These are phyloP conservation scores for Acromyrmex heyeri DNA, from an alignment of 1,140 invertebrate species.

Conservation along the genomic window DNA sequence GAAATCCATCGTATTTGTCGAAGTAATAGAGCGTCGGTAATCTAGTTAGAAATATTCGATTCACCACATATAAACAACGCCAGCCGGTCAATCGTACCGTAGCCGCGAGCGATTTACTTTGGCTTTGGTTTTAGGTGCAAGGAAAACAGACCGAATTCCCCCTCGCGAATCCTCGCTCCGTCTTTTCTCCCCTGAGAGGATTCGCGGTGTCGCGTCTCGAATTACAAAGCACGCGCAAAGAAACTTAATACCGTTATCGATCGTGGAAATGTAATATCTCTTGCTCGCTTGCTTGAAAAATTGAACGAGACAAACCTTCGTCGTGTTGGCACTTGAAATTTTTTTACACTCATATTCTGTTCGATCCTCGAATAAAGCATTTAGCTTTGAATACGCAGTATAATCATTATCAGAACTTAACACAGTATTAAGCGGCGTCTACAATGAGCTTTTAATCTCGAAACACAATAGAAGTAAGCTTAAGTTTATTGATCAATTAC, in stretches of 20 bases:
- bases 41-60: constrained; percentile 83
- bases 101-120: constrained; percentile 78
- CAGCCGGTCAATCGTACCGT: constrained; percentile 51
- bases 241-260: constrained; percentile 66
- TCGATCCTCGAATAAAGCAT: constrained; percentile 6
- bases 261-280: constrained; percentile 57
- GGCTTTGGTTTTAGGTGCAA: constrained; percentile 61
- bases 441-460: too few relatives aligned
- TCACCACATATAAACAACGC: constrained; percentile 76
- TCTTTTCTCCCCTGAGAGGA: constrained; percentile 56
- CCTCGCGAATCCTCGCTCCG: neutral
- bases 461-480: too few relatives aligned
- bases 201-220: constrained; percentile 72
- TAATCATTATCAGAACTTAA: neutral
- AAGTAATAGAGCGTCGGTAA: constrained; percentile 77
- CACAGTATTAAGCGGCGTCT: neutral
- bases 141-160: constrained; percentile 59
- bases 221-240: constrained; percentile 74
- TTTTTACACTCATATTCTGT: neutral
- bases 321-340: constrained; percentile 1
- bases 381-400: neutral
- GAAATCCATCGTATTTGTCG: constrained; percentile 63
- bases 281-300: constrained; percentile 14
- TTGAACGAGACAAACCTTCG: neutral
- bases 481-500: too few relatives aligned